Base-by-base conservation (phyloP, 1,140 invertebrate species). In the Pachypsylla venusta region DNA sequence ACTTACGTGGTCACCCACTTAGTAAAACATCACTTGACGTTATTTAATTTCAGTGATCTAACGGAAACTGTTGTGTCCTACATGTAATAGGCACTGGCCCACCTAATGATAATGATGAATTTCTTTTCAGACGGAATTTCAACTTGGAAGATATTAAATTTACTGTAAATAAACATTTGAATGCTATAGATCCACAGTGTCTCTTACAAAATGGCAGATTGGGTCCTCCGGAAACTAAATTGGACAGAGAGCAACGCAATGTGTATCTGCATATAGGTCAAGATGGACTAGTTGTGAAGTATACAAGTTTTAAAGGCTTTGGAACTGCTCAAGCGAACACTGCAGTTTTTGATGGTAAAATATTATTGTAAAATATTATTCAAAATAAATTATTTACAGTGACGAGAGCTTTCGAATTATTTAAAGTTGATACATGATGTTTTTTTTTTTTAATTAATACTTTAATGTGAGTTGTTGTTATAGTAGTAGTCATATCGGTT, bases 121-220 rank as follows among this genome's bases (percentile, higher is more conserved):
- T 48, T 48, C 4, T 19, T 48, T 48, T 4, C n/a, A 48, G 42
- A 48, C 22, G 42, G 42, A 48, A 48, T 19, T 48, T 19, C 22
- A 48, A n/a, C 42, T 19, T 48, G 4, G 42, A 48, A 48, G 42
- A 48, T 48, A 22, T 48, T 4, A 48, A 48, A n/a, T 48, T 48
- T 19, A 48, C 42, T 48, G 42, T 48, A n/a, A 48, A 48, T 22
- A 48, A n/a, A 5, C 42, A 19, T 3, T 22, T 48, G 7, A 19
- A 48, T 4, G 22, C 16, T 19, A 10, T 48, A 3, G 22, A 48
- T 48, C 42, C 42, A 4, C 16, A 48, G 22, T 22, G 22, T 19
- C 22, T 22, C 5, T 19, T 19, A 19, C 42, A 48, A 48, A 22
- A 48, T 48, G 42, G 42, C 5, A 4, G 42, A 48, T 19, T 48